These are phyloP conservation scores for Andrena haemorrhoa DNA, from an alignment of 2,888 invertebrate species.

Conservation along the genomic window DNA sequence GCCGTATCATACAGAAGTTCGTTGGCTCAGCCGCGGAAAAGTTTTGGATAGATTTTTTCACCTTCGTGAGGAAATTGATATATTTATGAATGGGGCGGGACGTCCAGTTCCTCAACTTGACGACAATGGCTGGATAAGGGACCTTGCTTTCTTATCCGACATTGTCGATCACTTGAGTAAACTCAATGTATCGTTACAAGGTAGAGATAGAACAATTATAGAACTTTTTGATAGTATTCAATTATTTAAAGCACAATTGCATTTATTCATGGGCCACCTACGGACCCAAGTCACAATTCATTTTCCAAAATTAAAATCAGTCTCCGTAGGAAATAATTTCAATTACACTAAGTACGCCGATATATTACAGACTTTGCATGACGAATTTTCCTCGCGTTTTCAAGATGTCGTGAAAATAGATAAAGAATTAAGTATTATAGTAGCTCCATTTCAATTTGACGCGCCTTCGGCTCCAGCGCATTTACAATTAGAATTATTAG, in stretches of 20 bases:
- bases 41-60: constrained; percentile 22
- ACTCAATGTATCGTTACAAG: constrained; percentile 7
- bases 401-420: background rate
- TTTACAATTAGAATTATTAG: background rate
- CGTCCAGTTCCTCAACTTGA: background rate
- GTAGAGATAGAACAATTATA: constrained; percentile 13
- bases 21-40: constrained; percentile 38
- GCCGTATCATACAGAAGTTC: constrained; percentile 9
- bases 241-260: constrained; percentile 18
- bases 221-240: constrained; percentile 6
- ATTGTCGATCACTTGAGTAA: no score
- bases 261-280: constrained; percentile 9
- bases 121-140: constrained; percentile 3
- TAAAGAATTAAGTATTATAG: background rate
- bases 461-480: background rate
- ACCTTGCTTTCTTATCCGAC: constrained; percentile 10
- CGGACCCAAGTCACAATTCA: background rate
- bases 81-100: constrained; percentile 11
- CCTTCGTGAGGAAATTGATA: constrained; percentile 19
- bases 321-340: background rate
- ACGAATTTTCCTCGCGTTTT: background rate
- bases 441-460: background rate
- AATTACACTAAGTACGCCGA: background rate
- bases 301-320: constrained; percentile 20
- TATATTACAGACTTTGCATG: background rate